Evolutionary conservation across 2,888 invertebrate species (phyloP).

Genomic region (Gisinianus flammeolus): DNA sequence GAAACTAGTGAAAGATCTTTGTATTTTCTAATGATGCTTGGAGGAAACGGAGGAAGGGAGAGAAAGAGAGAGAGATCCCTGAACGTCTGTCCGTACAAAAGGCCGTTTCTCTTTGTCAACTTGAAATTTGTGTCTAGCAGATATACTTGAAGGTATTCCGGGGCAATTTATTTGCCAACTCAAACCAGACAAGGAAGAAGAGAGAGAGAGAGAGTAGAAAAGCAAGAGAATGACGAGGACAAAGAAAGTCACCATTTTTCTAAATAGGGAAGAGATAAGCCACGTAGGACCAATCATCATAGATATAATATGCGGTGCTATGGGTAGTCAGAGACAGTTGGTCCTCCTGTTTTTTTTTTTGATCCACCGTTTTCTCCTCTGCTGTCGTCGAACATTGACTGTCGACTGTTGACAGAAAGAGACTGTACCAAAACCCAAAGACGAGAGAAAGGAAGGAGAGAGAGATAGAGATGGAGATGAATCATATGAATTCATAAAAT

Average conservation of each 20-base stretch:
- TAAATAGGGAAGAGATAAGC: conserved; percentile 22
- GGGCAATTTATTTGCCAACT: conserved; percentile 8
- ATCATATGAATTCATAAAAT: conserved; percentile 30
- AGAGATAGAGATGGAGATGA: conserved; percentile 2
- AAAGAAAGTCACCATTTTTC: conserved; percentile 18
- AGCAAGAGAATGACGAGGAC: background rate
- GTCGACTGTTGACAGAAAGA: too few species aligned
- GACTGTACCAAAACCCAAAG: background rate
- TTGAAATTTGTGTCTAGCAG: background rate
- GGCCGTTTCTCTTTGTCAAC: conserved; percentile 18
- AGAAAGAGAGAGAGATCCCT: background rate
- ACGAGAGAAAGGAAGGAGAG: background rate
- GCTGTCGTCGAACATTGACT: too few species aligned
- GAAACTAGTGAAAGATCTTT: too few species aligned
- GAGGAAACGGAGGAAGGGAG: background rate
- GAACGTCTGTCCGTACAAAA: too few species aligned
- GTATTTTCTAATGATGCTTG: background rate
- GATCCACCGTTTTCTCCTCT: too few species aligned
- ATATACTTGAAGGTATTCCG: background rate
- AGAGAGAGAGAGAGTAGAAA: background rate
- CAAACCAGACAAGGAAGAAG: background rate
- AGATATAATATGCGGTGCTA: background rate
- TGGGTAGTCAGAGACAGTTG: too few species aligned
- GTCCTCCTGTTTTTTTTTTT: too few species aligned
- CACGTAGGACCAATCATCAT: conserved; percentile 34